Conservation (phyloP, 2,797 vertebrate species). For the Pantherophis alleghaniensis region DNA sequence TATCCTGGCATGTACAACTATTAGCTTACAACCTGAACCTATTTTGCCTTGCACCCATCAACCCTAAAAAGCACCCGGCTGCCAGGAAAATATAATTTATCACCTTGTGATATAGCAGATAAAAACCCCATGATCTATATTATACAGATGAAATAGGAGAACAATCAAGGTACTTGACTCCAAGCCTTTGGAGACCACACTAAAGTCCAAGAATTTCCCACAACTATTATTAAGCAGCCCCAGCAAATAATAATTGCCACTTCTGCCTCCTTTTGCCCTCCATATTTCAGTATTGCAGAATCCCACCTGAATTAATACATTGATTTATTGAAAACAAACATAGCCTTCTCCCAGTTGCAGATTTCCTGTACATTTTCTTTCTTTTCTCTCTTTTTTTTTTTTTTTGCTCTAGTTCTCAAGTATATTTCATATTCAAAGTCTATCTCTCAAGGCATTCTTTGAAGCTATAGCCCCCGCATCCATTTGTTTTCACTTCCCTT, state of each 20-base stretch:
- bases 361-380: background rate
- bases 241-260: background rate
- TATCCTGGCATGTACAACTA: background rate
- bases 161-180: slow-evolving; percentile 9
- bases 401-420: background rate
- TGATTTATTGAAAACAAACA: slow-evolving; percentile 70
- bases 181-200: background rate
- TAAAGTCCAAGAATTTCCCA: background rate
- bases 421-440: slow-evolving; percentile 49
- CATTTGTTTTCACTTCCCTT: slow-evolving; percentile 52
- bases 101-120: background rate
- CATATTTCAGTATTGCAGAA: slow-evolving; percentile 54
- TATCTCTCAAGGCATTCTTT: slow-evolving; percentile 20
- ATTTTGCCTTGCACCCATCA: background rate
- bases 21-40: background rate
- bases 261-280: slow-evolving; percentile 54
- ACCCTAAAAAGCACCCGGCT: background rate
- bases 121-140: background rate
- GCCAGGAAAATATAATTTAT: background rate
- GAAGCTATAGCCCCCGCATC: slow-evolving; percentile 50
- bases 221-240: background rate
- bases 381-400: background rate
- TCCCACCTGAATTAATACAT: slow-evolving; percentile 59
- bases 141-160: background rate
- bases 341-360: slow-evolving; percentile 42